phyloP scores from a whole-genome alignment of 2,113 vertebrate species.

The Melanerpes formicivorus region DNA sequence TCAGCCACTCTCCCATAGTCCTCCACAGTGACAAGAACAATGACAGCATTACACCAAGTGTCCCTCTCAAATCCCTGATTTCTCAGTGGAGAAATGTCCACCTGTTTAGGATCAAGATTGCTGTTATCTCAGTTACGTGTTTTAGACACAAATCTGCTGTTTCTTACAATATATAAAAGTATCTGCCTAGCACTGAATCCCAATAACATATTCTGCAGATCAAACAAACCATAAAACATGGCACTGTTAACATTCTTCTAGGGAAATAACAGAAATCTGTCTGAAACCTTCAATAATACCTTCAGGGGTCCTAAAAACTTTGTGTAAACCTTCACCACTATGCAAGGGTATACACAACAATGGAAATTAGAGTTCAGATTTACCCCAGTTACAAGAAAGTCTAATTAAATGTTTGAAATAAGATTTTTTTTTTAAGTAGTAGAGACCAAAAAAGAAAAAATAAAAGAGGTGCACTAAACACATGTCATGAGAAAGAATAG shows the following conservation, averaged over 20 bases:
- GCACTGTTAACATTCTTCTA: no score
- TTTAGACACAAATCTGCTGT: not conserved
- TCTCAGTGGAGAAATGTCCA: not conserved
- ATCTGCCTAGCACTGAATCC: not conserved
- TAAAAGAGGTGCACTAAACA: conserved; percentile 34
- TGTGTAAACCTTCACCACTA: not conserved
- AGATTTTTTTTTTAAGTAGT: not conserved
- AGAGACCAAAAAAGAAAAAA: not conserved
- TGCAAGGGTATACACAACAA: not conserved
- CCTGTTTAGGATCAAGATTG: not conserved
- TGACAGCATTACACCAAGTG: not conserved
- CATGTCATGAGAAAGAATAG: conserved; percentile 26
- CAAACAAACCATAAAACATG: not conserved
- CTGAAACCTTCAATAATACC: not conserved
- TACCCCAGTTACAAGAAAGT: not conserved
- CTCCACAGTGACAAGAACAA: not conserved
- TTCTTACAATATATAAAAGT: not conserved
- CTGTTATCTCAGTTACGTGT: not conserved
- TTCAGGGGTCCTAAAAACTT: not conserved
- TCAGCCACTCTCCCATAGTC: not conserved
- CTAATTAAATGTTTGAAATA: not conserved
- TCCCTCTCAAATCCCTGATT: fast-evolving
- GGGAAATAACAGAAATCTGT: not conserved
- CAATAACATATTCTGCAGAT: not conserved
- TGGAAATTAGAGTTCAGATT: not conserved